Percentiles rank a stretch among this genome's conserved stretches.
Conservation (phyloP, 64 coral and sea anemone species). For the Exaiptasia diaphana region DNA sequence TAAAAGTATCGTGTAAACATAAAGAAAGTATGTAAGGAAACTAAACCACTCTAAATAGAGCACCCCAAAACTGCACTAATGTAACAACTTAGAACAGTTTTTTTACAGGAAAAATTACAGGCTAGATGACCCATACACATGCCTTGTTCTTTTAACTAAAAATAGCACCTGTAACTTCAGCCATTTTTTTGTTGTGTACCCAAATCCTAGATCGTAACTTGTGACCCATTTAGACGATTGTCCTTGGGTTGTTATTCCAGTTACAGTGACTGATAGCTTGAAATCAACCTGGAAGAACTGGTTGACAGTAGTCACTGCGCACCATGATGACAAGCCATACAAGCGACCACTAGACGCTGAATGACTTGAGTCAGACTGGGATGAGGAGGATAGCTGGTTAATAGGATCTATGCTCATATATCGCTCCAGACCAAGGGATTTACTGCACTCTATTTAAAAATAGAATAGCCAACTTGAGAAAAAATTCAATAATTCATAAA, state of each 20-base stretch:
- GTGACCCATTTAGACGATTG: not conserved
- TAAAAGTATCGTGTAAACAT: too few species aligned
- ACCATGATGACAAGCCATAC: conserved; percentile 1
- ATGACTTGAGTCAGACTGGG: not conserved
- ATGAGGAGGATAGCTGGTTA: not conserved
- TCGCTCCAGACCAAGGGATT: not conserved
- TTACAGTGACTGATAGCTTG: not conserved
- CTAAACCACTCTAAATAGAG: too few species aligned
- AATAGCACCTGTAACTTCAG: not conserved
- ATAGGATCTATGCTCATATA: too few species aligned
- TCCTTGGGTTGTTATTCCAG: not conserved
- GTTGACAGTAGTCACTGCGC: not conserved
- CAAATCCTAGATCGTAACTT: not conserved
- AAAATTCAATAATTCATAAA: too few species aligned
- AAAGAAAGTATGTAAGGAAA: too few species aligned
- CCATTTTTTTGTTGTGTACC: not conserved
- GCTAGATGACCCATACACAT: too few species aligned
- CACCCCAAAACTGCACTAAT: too few species aligned
- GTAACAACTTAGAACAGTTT: too few species aligned
- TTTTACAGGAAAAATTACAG: too few species aligned
- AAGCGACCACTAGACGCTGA: not conserved
- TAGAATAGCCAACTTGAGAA: too few species aligned
- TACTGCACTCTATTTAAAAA: not conserved
- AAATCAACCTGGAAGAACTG: not conserved
- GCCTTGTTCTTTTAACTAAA: too few species aligned